These are phyloP conservation scores for Sceliomorpha sp. DNA, from an alignment of 2,888 invertebrate genomes.

Conservation along the genomic window DNA sequence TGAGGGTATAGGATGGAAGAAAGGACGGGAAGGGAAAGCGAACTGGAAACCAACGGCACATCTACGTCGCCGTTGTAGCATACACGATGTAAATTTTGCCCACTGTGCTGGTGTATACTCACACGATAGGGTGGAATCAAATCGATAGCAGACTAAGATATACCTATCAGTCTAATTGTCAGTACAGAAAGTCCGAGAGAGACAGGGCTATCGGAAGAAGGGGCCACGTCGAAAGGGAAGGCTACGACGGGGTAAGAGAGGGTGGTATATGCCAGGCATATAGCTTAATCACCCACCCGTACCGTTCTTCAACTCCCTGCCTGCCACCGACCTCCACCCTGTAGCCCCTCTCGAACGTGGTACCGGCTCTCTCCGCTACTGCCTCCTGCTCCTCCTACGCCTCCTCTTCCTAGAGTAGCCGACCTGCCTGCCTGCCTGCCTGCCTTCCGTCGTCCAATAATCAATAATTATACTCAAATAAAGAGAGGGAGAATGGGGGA, in stretches of 20 bases:
- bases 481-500: slow-evolving; percentile 80
- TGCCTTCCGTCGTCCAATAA: slow-evolving; percentile 82
- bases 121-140: slow-evolving; percentile 79
- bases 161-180: slow-evolving; percentile 82
- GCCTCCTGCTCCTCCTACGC: slow-evolving; percentile 63
- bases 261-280: slow-evolving; percentile 82
- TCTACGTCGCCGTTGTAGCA: slow-evolving; percentile 71
- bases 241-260: slow-evolving; percentile 54
- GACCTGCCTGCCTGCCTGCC: slow-evolving; percentile 77
- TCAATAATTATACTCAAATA: slow-evolving; percentile 85
- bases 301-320: slow-evolving; percentile 75
- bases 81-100: slow-evolving; percentile 78
- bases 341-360: slow-evolving; percentile 73
- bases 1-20: slow-evolving; percentile 52
- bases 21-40: slow-evolving; percentile 60
- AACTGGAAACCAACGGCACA: slow-evolving; percentile 62
- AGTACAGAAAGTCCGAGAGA: slow-evolving; percentile 79
- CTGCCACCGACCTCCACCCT: slow-evolving; percentile 58
- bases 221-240: slow-evolving; percentile 64
- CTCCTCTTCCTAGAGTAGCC: slow-evolving; percentile 74
- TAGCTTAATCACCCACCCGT: slow-evolving; percentile 83
- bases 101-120: slow-evolving; percentile 71
- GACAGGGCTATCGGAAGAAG: slow-evolving; percentile 75
- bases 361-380: slow-evolving; percentile 64
- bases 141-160: slow-evolving; percentile 80